Percentiles rank a stretch among this genome's conserved stretches.
phyloP scores from a whole-genome alignment of 2,888 invertebrate species.

The Escarpia spicata region DNA sequence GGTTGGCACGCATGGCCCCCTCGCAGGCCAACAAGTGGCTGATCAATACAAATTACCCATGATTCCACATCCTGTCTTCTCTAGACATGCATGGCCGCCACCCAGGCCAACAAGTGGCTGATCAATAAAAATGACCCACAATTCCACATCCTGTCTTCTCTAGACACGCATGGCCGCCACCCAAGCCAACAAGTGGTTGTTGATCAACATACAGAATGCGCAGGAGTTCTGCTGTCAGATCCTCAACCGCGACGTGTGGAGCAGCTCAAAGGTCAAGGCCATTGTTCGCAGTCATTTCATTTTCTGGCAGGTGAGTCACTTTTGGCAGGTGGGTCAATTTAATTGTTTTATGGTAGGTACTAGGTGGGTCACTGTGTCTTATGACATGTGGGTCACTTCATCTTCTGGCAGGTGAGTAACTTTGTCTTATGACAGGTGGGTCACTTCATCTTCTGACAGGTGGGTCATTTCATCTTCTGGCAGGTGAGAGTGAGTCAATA shows the following conservation, averaged over 20 bases:
- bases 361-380: too few species aligned
- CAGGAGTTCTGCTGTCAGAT: slow-evolving; percentile 77
- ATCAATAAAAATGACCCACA: slow-evolving; percentile 66
- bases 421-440: too few species aligned
- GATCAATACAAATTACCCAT: slow-evolving; percentile 60
- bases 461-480: background rate
- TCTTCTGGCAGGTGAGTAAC: too few species aligned
- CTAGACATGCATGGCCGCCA: slow-evolving; percentile 72
- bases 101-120: slow-evolving; percentile 73
- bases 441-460: background rate
- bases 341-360: too few species aligned
- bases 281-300: slow-evolving; percentile 75
- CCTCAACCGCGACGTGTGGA: slow-evolving; percentile 79
- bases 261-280: slow-evolving; percentile 71
- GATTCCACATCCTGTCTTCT: slow-evolving; percentile 29
- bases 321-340: background rate
- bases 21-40: slow-evolving; percentile 73
- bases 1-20: slow-evolving; percentile 71
- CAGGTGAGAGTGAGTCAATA: background rate
- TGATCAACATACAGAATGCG: slow-evolving; percentile 78
- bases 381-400: too few species aligned
- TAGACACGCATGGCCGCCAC: slow-evolving; percentile 72
- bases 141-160: slow-evolving; percentile 29
- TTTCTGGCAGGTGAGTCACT: slow-evolving; percentile 72
- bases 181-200: slow-evolving; percentile 73